Conservation (phyloP, 2,113 vertebrate genomes). For the Argyrosomus japonicus region DNA sequence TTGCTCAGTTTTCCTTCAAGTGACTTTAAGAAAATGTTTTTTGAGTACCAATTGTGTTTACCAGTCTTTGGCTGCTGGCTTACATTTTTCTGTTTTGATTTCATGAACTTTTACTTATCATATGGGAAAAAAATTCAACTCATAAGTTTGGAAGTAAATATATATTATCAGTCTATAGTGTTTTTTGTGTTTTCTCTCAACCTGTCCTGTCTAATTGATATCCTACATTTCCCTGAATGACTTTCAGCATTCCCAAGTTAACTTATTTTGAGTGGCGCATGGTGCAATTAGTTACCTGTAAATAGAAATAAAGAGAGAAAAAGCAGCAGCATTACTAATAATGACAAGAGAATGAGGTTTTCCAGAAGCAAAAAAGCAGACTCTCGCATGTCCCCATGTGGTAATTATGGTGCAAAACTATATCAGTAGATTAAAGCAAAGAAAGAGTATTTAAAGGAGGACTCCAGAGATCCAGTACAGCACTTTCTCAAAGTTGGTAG, state of each 20-base stretch:
- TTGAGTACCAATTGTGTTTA: neutral
- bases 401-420: too few species aligned
- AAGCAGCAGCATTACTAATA: too few species aligned
- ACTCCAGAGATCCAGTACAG: neutral
- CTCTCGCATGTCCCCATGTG: too few species aligned
- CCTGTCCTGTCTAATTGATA: neutral
- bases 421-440: too few species aligned
- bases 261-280: neutral
- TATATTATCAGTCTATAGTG: neutral
- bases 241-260: neutral
- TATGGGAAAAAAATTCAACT: neutral
- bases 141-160: neutral
- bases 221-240: neutral
- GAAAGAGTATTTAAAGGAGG: neutral
- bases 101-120: neutral
- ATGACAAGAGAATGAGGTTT: neutral
- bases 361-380: neutral
- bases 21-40: neutral
- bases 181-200: neutral
- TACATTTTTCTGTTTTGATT: neutral
- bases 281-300: neutral
- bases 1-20: neutral
- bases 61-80: neutral
- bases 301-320: neutral
- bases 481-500: neutral